Evolutionary conservation across 2,797 vertebrate genomes (phyloP), one percentile per base, ranked within the genome.

Genomic region (Caiman crocodilus): DNA sequence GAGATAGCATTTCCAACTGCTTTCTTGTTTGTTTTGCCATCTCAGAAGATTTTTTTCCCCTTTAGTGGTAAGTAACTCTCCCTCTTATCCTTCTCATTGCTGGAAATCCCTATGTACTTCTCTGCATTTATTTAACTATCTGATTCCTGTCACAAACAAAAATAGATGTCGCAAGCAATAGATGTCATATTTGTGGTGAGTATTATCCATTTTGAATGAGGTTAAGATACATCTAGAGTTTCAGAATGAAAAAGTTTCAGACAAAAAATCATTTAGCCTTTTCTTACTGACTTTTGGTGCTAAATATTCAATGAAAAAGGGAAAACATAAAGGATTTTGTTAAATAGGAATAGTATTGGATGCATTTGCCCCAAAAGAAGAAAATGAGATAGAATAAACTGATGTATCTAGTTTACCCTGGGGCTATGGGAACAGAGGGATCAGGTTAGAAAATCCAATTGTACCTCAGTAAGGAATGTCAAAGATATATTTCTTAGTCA

Each of bases 31-130:
- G n/a, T 32, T 81, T 84, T 60, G 1, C 3, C 14, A n/a, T 64
- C 1, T 4, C 25, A 35, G 10, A 76, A 14, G 0, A 1, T 50
- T 77, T 59, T 2, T 5, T 20, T 2, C 5, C 2, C 4, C 64
- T 11, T n/a, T 42, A 56, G 23, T 77, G 61, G 2, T 32, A 2
- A 8, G 50, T 63, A 20, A 0, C 55, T 57, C 11, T 76, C n/a
- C 55, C 56, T 65, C 79, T 83, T 79, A 63, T 71, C 5, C 14
- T 7, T 26, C 88, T 55, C 14, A 67, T 18, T 3, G 23, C 35
- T 82, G 26, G 76, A 85, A 79, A 87, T 1, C 0, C 3, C 87
- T 92, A 74, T 83, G 3, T 2, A 82, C 11, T 84, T 23, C 87
- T 92, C 74, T 83, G 3, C 2, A 82, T 12, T 84, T 23, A n/a